Percentiles rank a stretch among this genome's conserved stretches.
Conservation (phyloP, 2,797 vertebrate species). For the Rhabdomys pumilio region DNA sequence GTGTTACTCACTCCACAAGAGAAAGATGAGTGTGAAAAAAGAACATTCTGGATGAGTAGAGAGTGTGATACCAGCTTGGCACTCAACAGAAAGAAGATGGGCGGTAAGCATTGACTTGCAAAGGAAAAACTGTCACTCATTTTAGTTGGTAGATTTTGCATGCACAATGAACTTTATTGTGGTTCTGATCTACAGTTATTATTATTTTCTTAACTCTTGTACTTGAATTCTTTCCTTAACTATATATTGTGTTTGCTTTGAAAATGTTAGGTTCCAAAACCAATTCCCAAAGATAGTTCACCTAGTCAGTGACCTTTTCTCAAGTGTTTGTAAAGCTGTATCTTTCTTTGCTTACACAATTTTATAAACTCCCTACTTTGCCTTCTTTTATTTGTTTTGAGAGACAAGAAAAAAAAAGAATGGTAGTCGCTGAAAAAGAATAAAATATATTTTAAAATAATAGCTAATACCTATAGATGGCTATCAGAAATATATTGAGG, state of each 20-base stretch:
- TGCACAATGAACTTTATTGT: not conserved
- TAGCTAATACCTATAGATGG: not conserved
- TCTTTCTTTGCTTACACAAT: not conserved
- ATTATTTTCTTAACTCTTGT: slow-evolving; percentile 12
- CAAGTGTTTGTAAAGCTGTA: not conserved
- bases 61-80: not conserved
- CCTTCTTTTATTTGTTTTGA: slow-evolving; percentile 33
- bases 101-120: not conserved
- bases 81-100: not conserved
- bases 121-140: not conserved
- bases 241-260: slow-evolving; percentile 47
- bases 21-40: not conserved
- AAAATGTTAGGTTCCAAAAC: slow-evolving; percentile 60
- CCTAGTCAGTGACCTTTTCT: slow-evolving; percentile 55
- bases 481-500: not conserved
- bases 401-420: slow-evolving; percentile 20
- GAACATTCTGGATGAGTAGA: not conserved
- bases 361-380: not conserved
- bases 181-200: not conserved
- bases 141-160: not conserved
- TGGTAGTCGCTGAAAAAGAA: slow-evolving; percentile 20
- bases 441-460: not conserved
- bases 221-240: slow-evolving; percentile 30
- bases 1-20: fast-evolving
- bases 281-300: slow-evolving; percentile 62